Percentiles rank a stretch among this genome's conserved stretches.
These are phyloP conservation scores for Maniola jurtina DNA, from an alignment of 1,140 invertebrate genomes.

Conservation along the genomic window DNA sequence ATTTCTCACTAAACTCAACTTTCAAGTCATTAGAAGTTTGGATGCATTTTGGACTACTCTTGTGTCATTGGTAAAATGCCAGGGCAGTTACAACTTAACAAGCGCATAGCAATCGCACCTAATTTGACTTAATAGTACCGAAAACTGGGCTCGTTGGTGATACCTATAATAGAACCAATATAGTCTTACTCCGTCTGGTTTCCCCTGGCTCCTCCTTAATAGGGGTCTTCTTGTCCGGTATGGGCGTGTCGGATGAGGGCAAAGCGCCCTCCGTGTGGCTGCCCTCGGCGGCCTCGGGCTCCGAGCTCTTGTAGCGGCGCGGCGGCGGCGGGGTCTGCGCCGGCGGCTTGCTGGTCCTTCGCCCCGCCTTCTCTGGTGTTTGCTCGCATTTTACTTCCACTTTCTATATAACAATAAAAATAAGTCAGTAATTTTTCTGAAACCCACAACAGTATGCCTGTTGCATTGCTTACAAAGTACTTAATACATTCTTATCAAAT, in stretches of 20 bases:
- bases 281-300: constrained; percentile 66
- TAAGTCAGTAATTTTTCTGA: background rate
- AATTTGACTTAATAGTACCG: background rate
- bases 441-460: too few relatives aligned
- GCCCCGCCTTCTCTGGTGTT: constrained; percentile 66
- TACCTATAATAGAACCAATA: too few relatives aligned
- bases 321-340: constrained; percentile 62
- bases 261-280: constrained; percentile 61
- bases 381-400: constrained; percentile 71
- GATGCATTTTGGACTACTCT: too few relatives aligned
- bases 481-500: too few relatives aligned
- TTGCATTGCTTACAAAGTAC: too few relatives aligned
- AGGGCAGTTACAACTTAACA: too few relatives aligned
- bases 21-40: too few relatives aligned
- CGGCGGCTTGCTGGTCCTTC: constrained; percentile 52
- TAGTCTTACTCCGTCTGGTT: constrained; percentile 46
- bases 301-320: constrained; percentile 58
- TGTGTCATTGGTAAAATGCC: too few relatives aligned
- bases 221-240: constrained; percentile 46
- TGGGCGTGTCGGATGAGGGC: constrained; percentile 36
- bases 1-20: too few relatives aligned
- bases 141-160: too few relatives aligned
- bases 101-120: too few relatives aligned
- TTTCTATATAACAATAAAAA: constrained; percentile 52
- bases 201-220: constrained; percentile 57